Conservation (phyloP, 2,113 vertebrate genomes). For the Alouatta palliata region DNA sequence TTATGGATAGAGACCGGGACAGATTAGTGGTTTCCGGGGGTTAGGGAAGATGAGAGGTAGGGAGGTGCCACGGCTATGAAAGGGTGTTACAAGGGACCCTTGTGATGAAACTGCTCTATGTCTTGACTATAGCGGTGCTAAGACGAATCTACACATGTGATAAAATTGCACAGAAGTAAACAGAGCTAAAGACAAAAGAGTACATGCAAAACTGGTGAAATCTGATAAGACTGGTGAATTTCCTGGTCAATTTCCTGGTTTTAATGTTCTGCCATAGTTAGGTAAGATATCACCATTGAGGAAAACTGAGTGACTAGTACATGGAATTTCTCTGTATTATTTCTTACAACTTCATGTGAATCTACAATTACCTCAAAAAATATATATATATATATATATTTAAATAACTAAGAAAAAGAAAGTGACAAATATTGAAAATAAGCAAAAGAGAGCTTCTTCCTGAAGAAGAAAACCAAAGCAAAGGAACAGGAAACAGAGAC, state of each 20-base stretch:
- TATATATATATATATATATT: not conserved
- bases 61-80: not conserved
- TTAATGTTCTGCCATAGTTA: not conserved
- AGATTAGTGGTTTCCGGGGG: not conserved
- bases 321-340: not conserved
- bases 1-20: not conserved
- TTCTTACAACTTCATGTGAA: not conserved
- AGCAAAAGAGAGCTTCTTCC: not conserved
- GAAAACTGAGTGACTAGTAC: not conserved
- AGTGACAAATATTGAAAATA: slow-evolving; percentile 22
- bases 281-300: not conserved
- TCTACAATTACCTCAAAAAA: not conserved
- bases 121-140: not conserved
- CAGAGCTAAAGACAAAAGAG: fast-evolving
- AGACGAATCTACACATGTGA: not conserved
- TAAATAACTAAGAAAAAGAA: not conserved
- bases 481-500: not conserved
- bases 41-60: not conserved
- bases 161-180: not conserved
- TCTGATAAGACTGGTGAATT: too few relatives aligned
- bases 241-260: not conserved
- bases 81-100: not conserved
- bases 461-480: slow-evolving; percentile 18
- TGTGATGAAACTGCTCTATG: not conserved
- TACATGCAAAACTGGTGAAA: not conserved